These are phyloP conservation scores for Urocolius indicus DNA, from an alignment of 2,113 vertebrate species.

Conservation along the genomic window DNA sequence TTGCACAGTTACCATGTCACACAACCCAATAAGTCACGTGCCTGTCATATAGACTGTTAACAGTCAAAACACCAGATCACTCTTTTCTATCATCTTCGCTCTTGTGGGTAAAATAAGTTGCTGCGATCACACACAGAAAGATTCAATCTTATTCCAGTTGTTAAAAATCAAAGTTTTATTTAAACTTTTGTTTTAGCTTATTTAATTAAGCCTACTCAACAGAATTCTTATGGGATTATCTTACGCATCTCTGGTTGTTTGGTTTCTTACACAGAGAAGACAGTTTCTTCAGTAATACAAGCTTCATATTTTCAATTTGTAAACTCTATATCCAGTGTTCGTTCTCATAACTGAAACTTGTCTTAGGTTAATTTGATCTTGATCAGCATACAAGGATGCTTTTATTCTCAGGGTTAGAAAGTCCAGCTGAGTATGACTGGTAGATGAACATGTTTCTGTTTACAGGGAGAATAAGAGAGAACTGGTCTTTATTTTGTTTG, in stretches of 20 bases:
- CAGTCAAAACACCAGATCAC: not conserved
- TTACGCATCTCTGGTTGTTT: not conserved
- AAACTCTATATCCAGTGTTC: not conserved
- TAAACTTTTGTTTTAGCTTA: not conserved
- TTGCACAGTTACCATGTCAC: not conserved
- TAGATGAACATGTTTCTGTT: constrained; percentile 53
- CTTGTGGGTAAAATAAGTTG: not conserved
- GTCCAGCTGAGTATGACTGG: constrained; percentile 28
- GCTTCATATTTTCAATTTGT: not conserved
- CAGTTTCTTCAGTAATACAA: not conserved
- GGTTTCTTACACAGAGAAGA: not conserved
- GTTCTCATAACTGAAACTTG: not conserved
- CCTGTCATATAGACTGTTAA: not conserved
- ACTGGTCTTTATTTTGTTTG: not conserved
- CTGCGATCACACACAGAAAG: not conserved
- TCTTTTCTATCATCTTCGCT: not conserved
- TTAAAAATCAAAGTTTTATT: not conserved
- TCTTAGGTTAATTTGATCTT: not conserved
- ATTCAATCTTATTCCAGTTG: not conserved
- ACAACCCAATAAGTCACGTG: rapidly evolving
- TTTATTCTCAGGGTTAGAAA: not conserved
- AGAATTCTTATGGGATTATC: not conserved
- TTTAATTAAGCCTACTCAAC: constrained; percentile 8
- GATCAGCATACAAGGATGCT: not conserved
- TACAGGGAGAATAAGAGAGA: not conserved